Base-by-base conservation (phyloP, 2,113 vertebrate genomes). In the Poeciliopsis turrubarensis region DNA sequence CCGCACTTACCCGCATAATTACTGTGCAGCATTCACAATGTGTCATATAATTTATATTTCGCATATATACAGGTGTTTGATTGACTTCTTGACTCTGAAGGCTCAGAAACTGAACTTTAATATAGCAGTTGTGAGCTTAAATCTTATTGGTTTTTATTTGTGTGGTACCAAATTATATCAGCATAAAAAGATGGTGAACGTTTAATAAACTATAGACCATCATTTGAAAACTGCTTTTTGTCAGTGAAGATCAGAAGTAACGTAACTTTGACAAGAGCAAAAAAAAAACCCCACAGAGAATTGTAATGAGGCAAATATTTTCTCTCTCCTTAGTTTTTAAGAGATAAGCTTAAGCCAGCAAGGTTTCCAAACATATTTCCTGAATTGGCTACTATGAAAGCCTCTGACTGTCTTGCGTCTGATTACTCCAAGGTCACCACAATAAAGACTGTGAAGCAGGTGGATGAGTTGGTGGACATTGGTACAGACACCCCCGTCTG, bases 371-470 rank as follows among this genome's bases (percentile, higher is more conserved):
- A 25, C 17, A 14, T 37, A 12, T 37, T 37, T 67, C 4, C 4
- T 19, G 51, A 54, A 4, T 19, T 27, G 7, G 30, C 30, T 12
- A 5, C n/a, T 27, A 29, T 60, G 69, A 41, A 17, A 70, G 37
- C 62, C 15, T 51, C 30, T 78, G 44, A 71, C 31, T 30, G 30
- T 72, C 30, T 65, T 68, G 13, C 63, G 27, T 68, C 31, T 81
- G 27, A 60, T 73, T 68, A 6, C 37, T 78, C 17, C 4, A 87
- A 99, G 97, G 97, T 99, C 29, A 99, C 98, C 77, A 97, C 97
- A 63, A 99, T 99, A 89, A 99, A 99, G 93, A 98, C 96, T 0
- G 97, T 98, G 90, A 98, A 97, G 86, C 92, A 97, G 90, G 94
- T 96, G 87, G 97, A 99, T 0, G 97, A 99, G 60, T 60, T 99